phyloP scores from a whole-genome alignment of 2,888 invertebrate species.

The Parochlus steinenii region DNA sequence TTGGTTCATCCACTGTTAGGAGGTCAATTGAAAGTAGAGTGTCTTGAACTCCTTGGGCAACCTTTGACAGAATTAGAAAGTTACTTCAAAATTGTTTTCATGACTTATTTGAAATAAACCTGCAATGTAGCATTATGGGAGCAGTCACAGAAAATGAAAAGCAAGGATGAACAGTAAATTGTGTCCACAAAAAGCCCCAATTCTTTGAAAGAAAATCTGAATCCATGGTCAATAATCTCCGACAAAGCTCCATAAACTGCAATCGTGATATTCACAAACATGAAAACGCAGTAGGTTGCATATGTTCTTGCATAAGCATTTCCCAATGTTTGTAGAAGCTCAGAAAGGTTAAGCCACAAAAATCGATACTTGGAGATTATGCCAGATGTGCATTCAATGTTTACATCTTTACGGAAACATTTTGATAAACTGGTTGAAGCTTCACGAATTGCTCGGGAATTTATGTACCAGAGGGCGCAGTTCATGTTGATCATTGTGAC shows the following conservation, averaged over 20 bases:
- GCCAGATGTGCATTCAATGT: conserved; percentile 35
- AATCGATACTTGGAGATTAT: conserved; percentile 43
- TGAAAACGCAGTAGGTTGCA: conserved; percentile 46
- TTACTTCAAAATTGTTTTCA: neutral
- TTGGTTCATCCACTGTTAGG: conserved; percentile 37
- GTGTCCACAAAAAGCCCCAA: conserved; percentile 46
- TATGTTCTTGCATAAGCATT: conserved; percentile 52
- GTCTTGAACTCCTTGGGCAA: conserved; percentile 45
- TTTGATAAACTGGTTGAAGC: conserved; percentile 39
- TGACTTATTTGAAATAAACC: conserved; percentile 22
- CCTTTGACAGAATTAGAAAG: conserved; percentile 22
- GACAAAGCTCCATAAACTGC: conserved; percentile 49
- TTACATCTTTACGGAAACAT: conserved; percentile 40
- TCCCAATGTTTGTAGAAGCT: conserved; percentile 44
- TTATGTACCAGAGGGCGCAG: conserved; percentile 53
- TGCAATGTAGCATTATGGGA: conserved; percentile 45
- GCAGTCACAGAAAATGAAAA: conserved; percentile 49
- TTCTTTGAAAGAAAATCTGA: conserved; percentile 47
- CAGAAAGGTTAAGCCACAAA: conserved; percentile 47
- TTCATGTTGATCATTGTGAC: conserved; percentile 53
- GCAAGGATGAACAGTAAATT: conserved; percentile 39
- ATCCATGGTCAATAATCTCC: conserved; percentile 48
- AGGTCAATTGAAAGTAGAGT: conserved; percentile 41
- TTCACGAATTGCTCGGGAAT: conserved; percentile 46
- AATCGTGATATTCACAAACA: conserved; percentile 50